Conservation (phyloP, 2,113 vertebrate genomes). For the Brienomyrus longianalis region DNA sequence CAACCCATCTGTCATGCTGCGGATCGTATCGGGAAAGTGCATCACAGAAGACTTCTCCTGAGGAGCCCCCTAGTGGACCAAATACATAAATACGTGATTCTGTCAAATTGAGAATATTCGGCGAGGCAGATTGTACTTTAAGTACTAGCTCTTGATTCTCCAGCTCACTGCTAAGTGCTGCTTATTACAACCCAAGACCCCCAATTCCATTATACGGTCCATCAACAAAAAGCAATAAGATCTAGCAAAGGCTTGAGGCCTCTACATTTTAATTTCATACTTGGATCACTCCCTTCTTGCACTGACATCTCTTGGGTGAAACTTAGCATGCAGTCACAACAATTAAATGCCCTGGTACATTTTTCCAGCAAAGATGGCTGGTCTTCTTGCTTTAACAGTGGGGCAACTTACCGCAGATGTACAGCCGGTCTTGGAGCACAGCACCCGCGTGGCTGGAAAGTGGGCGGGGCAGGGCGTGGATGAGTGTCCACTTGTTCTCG, state of each 20-base stretch:
- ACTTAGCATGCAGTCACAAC: not conserved
- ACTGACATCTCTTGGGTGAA: not conserved
- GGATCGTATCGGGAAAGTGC: conserved; percentile 11
- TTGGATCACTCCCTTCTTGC: not conserved
- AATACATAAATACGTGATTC: not conserved
- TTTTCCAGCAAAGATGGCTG: not conserved
- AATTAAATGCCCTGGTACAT: not conserved
- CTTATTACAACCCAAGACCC: not conserved
- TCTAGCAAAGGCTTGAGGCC: not conserved
- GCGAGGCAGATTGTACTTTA: not conserved
- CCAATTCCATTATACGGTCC: not conserved
- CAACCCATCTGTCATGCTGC: conserved; percentile 12
- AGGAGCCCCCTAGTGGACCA: conserved; percentile 19
- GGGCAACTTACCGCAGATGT: conserved; percentile 16
- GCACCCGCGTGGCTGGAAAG: conserved; percentile 27
- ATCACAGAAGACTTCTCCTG: conserved; percentile 22
- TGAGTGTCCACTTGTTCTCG: conserved; percentile 15
- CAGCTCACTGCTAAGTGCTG: not conserved
- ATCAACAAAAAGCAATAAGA: not conserved
- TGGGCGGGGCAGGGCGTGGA: conserved; percentile 16
- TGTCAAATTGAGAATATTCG: not conserved
- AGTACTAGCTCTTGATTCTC: not conserved
- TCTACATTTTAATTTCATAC: conserved; percentile 5
- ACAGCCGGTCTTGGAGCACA: conserved; percentile 13
- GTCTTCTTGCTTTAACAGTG: not conserved